phyloP scores from a whole-genome alignment of 2,113 vertebrate species.

The Cathartes aura region DNA sequence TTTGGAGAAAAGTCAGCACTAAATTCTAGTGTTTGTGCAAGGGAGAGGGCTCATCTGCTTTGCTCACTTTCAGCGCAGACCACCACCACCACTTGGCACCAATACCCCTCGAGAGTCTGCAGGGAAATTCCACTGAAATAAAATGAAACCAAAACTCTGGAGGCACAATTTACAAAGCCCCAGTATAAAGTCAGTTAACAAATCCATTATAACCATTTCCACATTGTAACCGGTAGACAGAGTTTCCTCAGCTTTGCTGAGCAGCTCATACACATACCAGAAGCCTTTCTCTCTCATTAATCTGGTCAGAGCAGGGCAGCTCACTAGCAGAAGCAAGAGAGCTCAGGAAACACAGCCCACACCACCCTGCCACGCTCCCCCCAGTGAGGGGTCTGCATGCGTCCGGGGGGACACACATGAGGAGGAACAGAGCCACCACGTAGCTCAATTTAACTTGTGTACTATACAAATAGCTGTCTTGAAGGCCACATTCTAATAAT shows the following conservation, averaged over 20 bases:
- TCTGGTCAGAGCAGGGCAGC: not conserved
- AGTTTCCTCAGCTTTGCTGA: not conserved
- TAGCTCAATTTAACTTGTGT: not conserved
- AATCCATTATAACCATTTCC: not conserved
- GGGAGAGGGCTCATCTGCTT: no score
- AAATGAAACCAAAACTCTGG: not conserved
- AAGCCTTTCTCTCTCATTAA: not conserved
- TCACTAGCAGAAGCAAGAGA: not conserved
- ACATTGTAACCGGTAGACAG: fast-evolving
- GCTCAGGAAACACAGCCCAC: not conserved
- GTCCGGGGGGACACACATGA: fast-evolving
- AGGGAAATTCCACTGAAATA: not conserved
- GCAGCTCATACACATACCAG: not conserved
- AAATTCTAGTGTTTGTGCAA: not conserved
- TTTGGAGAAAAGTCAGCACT: not conserved
- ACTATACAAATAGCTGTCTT: not conserved
- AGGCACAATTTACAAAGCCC: not conserved
- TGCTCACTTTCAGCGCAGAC: not conserved
- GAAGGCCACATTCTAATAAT: not conserved
- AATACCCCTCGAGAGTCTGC: not conserved
- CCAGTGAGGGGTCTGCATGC: fast-evolving
- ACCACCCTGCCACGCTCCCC: fast-evolving
- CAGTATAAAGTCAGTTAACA: not conserved
- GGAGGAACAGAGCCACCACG: not conserved
- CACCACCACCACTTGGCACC: not conserved